Base-by-base conservation (phyloP, 2,888 invertebrate species). In the Autographa gamma region DNA sequence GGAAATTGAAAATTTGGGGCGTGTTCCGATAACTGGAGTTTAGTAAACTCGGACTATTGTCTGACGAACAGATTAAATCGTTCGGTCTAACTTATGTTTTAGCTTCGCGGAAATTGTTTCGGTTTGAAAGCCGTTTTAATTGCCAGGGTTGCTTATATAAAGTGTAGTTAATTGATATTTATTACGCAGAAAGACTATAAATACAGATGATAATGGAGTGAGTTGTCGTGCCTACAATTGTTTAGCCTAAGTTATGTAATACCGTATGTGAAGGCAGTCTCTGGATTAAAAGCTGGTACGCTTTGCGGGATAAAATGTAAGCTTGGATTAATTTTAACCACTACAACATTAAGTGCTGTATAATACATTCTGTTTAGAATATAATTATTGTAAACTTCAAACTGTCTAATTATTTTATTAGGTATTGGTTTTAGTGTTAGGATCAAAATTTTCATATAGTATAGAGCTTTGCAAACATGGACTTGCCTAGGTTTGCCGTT, bases 1-100 rank as follows among this genome's bases (percentile, higher is more conserved):
- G 59, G 4, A 63, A 73, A 74, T 79, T 74, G 74, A 70, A 63
- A 62, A 72, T 72, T 66, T 70, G 56, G 54, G 41, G 31, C 31
- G 48, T 64, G 25, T 65, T n/a, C 61, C n/a, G 18, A 34, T 61
- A 79, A 79, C 69, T 71, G 64, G 52, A 69, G 59, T 61, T 69
- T 61, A 25, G 48, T 13, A 75, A 75, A 71, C 59, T 62, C 60
- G 14, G 48, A 60, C 58, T n/a, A 31, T 1, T 6, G 43, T 18
- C 18, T 48, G 25, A 43, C 25, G 14, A n/a, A 25, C 25, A 43
- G 13, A 16, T 41, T 48, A 41, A 43, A 18, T 62, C 25, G 59
- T 59, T 25, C 31, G 59, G 16, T 59, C 13, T 32, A 32, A 32
- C 32, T 59, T 59, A 32, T 31, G 59, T 59, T 32, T 59, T 59